phyloP scores from a whole-genome alignment of 1,140 invertebrate species.

The Drosophila biarmipes region DNA sequence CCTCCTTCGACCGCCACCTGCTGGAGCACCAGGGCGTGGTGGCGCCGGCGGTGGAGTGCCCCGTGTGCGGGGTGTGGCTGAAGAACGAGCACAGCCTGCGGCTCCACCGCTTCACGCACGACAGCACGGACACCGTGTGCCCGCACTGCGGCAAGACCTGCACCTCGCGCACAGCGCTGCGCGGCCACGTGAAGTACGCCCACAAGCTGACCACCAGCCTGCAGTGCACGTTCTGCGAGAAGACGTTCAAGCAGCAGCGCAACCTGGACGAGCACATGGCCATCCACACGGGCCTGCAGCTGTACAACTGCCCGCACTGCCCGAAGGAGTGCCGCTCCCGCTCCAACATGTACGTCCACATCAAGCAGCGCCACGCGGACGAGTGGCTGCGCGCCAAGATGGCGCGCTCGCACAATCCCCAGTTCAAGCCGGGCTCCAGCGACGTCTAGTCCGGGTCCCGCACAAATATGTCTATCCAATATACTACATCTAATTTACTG shows the following conservation, averaged over 20 bases:
- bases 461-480: slow-evolving; percentile 8
- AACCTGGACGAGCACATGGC: slow-evolving; percentile 83
- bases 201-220: slow-evolving; percentile 71
- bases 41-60: slow-evolving; percentile 67
- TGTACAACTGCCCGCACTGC: slow-evolving; percentile 83
- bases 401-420: slow-evolving; percentile 78
- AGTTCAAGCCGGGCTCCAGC: slow-evolving; percentile 55
- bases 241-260: slow-evolving; percentile 75
- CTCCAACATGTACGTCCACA: slow-evolving; percentile 84
- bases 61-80: slow-evolving; percentile 69
- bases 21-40: slow-evolving; percentile 74
- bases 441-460: slow-evolving; percentile 2
- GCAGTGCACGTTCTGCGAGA: slow-evolving; percentile 78
- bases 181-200: slow-evolving; percentile 72
- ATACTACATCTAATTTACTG: slow-evolving; percentile 10
- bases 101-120: slow-evolving; percentile 68
- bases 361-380: slow-evolving; percentile 74
- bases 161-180: slow-evolving; percentile 62
- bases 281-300: slow-evolving; percentile 81
- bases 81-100: slow-evolving; percentile 76
- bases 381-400: slow-evolving; percentile 77
- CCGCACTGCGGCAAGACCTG: slow-evolving; percentile 69
- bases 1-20: slow-evolving; percentile 72
- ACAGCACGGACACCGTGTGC: slow-evolving; percentile 65
- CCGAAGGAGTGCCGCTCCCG: slow-evolving; percentile 76